Evolutionary conservation across 35 echinoderm and acorn worm species (phyloP).

Genomic region (Patiria miniata): DNA sequence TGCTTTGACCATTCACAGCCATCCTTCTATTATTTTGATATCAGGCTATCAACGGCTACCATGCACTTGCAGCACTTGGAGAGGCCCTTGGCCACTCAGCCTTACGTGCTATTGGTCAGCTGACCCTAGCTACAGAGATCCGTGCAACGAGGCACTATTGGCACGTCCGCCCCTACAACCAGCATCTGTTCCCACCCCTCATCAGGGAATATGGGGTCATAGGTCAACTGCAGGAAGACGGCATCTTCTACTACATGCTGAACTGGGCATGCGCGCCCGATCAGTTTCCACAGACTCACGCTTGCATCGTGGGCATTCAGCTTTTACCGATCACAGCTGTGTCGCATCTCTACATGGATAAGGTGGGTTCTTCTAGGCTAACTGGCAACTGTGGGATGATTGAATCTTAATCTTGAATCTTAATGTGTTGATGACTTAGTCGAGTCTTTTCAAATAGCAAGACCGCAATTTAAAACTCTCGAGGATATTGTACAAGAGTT

Average conservation of each 20-base stretch:
- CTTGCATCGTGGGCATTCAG: constrained; percentile 86
- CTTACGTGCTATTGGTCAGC: constrained; percentile 54
- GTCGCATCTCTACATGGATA: constrained; percentile 77
- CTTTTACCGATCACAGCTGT: constrained; percentile 84
- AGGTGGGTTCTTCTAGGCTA: constrained; percentile 30
- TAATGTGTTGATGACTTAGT: no score
- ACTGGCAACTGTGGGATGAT: background rate
- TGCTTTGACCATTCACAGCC: no score
- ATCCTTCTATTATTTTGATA: no score
- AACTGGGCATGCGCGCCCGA: constrained; percentile 82
- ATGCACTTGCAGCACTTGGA: constrained; percentile 77
- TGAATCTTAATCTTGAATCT: background rate
- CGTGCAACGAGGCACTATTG: constrained; percentile 63
- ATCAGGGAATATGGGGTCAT: constrained; percentile 65
- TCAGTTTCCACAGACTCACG: constrained; percentile 86
- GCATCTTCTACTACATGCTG: constrained; percentile 86
- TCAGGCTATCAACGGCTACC: constrained; percentile 84
- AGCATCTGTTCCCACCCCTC: constrained; percentile 72
- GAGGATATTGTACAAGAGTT: no score
- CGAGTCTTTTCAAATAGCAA: no score
- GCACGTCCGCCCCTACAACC: constrained; percentile 70
- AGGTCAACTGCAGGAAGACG: constrained; percentile 84
- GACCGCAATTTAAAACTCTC: no score
- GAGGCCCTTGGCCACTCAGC: constrained; percentile 54
- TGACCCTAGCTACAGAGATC: constrained; percentile 77